These are phyloP conservation scores for Cheilosia vernalis DNA, from an alignment of 2,888 invertebrate genomes.

Conservation along the genomic window DNA sequence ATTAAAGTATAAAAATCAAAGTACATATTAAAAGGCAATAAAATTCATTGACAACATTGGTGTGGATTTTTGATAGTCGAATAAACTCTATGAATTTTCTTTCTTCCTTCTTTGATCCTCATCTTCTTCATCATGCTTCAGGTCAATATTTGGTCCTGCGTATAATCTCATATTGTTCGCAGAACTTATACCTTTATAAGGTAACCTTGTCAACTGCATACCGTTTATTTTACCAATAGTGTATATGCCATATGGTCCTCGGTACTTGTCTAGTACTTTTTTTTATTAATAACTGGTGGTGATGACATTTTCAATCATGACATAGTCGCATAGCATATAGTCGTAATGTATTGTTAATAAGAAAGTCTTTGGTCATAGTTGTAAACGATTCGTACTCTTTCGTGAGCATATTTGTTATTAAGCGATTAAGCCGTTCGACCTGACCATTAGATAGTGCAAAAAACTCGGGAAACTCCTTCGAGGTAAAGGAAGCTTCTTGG, in stretches of 20 bases:
- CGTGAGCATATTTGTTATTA: slow-evolving; percentile 37
- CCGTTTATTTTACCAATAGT: slow-evolving; percentile 44
- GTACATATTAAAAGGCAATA: neutral
- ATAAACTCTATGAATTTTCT: slow-evolving; percentile 2
- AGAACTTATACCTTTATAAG: slow-evolving; percentile 39
- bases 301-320: slow-evolving; percentile 59
- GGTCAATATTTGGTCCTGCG: slow-evolving; percentile 18
- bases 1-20: neutral
- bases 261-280: slow-evolving; percentile 40
- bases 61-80: neutral
- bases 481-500: slow-evolving; percentile 38
- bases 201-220: slow-evolving; percentile 31
- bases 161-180: slow-evolving; percentile 35
- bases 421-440: slow-evolving; percentile 37
- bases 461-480: slow-evolving; percentile 40
- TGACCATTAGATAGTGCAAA: slow-evolving; percentile 27
- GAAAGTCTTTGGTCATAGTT: too few relatives aligned
- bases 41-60: slow-evolving; percentile 19
- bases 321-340: slow-evolving; percentile 68
- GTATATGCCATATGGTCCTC: too few relatives aligned
- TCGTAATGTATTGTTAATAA: too few relatives aligned
- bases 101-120: neutral
- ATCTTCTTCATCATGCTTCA: slow-evolving; percentile 24
- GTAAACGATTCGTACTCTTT: slow-evolving; percentile 31
- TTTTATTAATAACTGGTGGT: slow-evolving; percentile 49